Conservation (phyloP, 1,140 invertebrate species). For the Gryllus bimaculatus region DNA sequence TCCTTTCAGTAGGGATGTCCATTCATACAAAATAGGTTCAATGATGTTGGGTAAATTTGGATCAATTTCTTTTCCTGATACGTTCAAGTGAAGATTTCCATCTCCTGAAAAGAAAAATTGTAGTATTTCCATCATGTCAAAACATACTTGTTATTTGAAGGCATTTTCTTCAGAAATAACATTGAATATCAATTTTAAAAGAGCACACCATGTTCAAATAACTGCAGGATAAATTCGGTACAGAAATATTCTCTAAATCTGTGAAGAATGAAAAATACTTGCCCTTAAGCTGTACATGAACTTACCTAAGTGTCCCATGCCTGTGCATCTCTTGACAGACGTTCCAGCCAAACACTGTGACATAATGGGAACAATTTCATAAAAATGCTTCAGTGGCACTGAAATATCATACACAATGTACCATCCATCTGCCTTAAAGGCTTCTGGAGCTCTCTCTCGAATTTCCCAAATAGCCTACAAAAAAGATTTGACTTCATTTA, state of each 20-base stretch:
- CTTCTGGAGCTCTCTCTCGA: conserved; percentile 75
- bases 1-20: conserved; percentile 63
- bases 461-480: conserved; percentile 67
- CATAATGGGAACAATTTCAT: conserved; percentile 70
- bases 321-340: conserved; percentile 52
- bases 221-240: too few relatives aligned
- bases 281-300: too few relatives aligned
- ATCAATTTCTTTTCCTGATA: conserved; percentile 60
- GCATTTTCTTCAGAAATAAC: too few relatives aligned
- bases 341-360: conserved; percentile 45
- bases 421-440: conserved; percentile 70
- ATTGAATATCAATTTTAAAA: too few relatives aligned
- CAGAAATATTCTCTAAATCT: too few relatives aligned
- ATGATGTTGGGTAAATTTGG: conserved; percentile 57
- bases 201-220: too few relatives aligned
- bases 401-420: conserved; percentile 95
- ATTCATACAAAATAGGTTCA: conserved; percentile 88
- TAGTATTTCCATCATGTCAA: too few relatives aligned
- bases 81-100: conserved; percentile 86
- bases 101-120: conserved; percentile 48
- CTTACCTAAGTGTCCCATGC: conserved; percentile 86
- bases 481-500: background rate
- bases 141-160: too few relatives aligned
- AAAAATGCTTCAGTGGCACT: conserved; percentile 71
- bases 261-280: too few relatives aligned